Conservation (phyloP, 2,113 vertebrate species). For the Spheniscus mendiculus region DNA sequence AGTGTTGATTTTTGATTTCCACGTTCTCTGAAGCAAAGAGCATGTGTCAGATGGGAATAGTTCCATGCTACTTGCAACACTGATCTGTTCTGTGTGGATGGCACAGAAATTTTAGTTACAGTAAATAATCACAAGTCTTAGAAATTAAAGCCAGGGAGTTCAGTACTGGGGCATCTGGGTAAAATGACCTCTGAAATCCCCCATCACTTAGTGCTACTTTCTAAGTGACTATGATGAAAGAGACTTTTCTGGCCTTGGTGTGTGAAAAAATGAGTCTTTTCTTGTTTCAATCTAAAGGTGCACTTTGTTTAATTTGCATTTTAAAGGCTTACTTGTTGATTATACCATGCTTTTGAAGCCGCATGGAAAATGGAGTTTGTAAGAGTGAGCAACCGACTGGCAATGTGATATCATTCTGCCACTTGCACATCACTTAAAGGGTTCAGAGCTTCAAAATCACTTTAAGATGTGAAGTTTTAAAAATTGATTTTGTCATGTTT, state of each 20-base stretch:
- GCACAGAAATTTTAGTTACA: neutral
- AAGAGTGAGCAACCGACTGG: constrained; percentile 11
- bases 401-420: neutral
- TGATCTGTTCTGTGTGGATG: neutral
- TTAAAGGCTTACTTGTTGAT: constrained; percentile 49
- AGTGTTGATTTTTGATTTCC: neutral
- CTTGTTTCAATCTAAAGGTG: constrained; percentile 5
- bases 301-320: constrained; percentile 44
- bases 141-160: neutral
- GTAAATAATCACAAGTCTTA: neutral
- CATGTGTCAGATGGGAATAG: neutral
- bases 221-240: neutral
- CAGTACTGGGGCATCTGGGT: neutral
- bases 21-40: neutral
- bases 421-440: constrained; percentile 26
- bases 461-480: constrained; percentile 23
- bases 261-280: neutral
- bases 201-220: neutral
- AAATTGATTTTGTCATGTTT: constrained; percentile 27
- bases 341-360: constrained; percentile 20
- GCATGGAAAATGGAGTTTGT: constrained; percentile 9
- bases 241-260: neutral
- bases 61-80: neutral
- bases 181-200: neutral
- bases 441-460: constrained; percentile 24